Evolutionary conservation across 2,797 vertebrate genomes (phyloP).

Genomic region (Bradypodion pumilum): DNA sequence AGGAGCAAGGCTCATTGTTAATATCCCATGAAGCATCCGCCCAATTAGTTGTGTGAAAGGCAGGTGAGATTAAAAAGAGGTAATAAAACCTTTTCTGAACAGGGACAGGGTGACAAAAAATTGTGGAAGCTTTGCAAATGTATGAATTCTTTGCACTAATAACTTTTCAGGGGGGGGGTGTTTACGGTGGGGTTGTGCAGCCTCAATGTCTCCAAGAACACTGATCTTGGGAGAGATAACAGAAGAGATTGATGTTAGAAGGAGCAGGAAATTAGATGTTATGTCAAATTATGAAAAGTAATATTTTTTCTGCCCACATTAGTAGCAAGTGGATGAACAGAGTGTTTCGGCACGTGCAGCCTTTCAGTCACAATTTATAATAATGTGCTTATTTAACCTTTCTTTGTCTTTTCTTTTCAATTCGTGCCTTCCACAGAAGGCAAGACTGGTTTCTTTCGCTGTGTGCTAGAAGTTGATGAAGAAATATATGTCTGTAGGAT

Average conservation of each 20-base stretch:
- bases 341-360: conserved; percentile 15
- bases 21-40: too few relatives aligned
- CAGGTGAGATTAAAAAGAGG: too few relatives aligned
- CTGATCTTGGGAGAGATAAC: neutral
- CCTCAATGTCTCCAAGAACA: neutral
- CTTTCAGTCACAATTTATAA: neutral
- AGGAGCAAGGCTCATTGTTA: too few relatives aligned
- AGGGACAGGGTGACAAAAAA: too few relatives aligned
- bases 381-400: neutral
- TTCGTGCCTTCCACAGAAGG: too few relatives aligned
- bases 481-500: conserved; percentile 31
- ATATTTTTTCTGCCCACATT: neutral
- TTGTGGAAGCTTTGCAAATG: too few relatives aligned
- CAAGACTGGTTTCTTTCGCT: neutral
- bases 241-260: neutral
- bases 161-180: too few relatives aligned
- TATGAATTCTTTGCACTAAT: too few relatives aligned
- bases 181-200: neutral
- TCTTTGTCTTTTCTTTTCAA: conserved; percentile 8
- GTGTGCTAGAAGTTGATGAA: neutral
- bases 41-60: too few relatives aligned
- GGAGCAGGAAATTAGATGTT: neutral
- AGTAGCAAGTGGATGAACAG: conserved; percentile 1
- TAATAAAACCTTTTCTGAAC: too few relatives aligned
- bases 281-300: conserved; percentile 26